These are phyloP conservation scores for Eupristina koningsbergeri DNA, from an alignment of 1,140 invertebrate species.

Conservation along the genomic window DNA sequence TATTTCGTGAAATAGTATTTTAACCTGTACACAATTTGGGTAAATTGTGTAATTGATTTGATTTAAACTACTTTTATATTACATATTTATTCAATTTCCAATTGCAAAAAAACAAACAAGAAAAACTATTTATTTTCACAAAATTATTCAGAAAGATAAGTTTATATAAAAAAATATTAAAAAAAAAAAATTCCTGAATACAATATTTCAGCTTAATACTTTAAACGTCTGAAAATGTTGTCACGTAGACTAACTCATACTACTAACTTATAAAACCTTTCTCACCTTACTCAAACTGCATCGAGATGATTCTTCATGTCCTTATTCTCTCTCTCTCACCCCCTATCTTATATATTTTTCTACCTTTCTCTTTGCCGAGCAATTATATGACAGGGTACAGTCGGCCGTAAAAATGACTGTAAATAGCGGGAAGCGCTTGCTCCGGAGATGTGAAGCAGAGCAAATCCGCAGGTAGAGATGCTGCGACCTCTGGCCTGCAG, in stretches of 20 bases:
- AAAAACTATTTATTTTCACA: too few species aligned
- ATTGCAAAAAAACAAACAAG: too few species aligned
- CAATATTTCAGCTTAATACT: not conserved
- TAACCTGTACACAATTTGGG: too few species aligned
- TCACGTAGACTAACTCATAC: conserved; percentile 51
- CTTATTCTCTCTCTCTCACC: not conserved
- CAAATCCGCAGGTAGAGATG: conserved; percentile 3
- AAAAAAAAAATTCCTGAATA: not conserved
- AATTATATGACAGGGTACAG: conserved; percentile 61
- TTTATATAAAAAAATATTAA: not conserved
- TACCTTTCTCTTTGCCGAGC: conserved; percentile 20
- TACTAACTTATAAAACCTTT: conserved; percentile 34
- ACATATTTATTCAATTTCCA: too few species aligned
- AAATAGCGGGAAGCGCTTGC: conserved; percentile 59
- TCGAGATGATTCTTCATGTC: conserved; percentile 10
- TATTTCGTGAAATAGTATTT: too few species aligned
- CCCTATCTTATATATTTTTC: not conserved
- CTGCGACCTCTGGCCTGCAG: conserved; percentile 55
- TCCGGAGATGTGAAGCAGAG: conserved; percentile 56
- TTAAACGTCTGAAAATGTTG: conserved; percentile 39
- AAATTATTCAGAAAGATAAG: not conserved
- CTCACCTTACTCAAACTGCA: not conserved
- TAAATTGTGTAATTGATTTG: too few species aligned
- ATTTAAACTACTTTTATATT: too few species aligned
- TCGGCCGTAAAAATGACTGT: conserved; percentile 65